Conservation (phyloP, 2,888 invertebrate species). For the Malacosoma neustria region DNA sequence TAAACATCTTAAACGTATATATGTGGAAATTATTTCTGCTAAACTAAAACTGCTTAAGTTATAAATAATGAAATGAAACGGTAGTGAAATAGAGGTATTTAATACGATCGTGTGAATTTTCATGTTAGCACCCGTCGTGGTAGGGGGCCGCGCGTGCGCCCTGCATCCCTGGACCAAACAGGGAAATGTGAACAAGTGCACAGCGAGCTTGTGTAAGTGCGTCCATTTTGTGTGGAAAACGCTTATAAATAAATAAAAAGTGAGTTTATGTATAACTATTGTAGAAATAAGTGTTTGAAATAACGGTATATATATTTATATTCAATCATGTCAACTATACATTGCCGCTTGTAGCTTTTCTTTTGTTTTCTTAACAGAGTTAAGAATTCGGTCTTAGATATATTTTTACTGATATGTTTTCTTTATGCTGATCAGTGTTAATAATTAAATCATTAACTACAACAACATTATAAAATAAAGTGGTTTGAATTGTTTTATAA, state of each 20-base stretch:
- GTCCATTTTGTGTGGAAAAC: constrained; percentile 44
- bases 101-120: background rate
- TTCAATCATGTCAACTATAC: too few species aligned
- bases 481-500: too few species aligned
- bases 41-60: constrained; percentile 23
- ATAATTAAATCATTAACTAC: too few species aligned
- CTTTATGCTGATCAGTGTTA: too few species aligned
- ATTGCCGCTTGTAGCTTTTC: too few species aligned
- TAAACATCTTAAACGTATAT: background rate
- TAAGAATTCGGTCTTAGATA: too few species aligned
- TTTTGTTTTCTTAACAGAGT: too few species aligned
- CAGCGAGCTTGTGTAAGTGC: constrained; percentile 46
- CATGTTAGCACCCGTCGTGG: constrained; percentile 28
- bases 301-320: too few species aligned
- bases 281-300: too few species aligned
- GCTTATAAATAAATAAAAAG: constrained; percentile 32
- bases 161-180: constrained; percentile 53
- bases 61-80: constrained; percentile 5
- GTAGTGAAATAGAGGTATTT: constrained; percentile 22
- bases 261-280: constrained; percentile 31
- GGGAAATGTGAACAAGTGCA: constrained; percentile 44
- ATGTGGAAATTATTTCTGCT: background rate
- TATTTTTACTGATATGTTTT: too few species aligned
- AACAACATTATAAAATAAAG: too few species aligned
- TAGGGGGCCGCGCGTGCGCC: constrained; percentile 53